Conservation (phyloP, 1,140 invertebrate species). For the Homalodisca vitripennis region DNA sequence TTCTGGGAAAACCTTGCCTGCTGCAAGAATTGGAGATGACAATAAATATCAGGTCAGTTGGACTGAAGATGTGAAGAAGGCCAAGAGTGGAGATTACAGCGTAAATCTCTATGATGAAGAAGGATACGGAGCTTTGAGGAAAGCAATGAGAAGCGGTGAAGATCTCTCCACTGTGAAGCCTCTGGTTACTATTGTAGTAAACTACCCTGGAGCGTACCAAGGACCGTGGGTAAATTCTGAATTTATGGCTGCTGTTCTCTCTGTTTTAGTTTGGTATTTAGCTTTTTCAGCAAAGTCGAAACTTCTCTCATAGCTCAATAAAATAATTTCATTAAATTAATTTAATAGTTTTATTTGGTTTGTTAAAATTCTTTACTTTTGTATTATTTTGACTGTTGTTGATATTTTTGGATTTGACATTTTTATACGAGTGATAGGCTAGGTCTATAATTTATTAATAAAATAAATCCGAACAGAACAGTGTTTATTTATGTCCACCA, state of each 20-base stretch:
- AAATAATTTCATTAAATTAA: constrained; percentile 9
- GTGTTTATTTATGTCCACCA: too few relatives aligned
- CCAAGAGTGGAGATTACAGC: constrained; percentile 72
- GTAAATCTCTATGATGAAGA: constrained; percentile 90
- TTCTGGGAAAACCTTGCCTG: constrained; percentile 75
- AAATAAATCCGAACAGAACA: too few relatives aligned
- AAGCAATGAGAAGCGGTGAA: constrained; percentile 68
- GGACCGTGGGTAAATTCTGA: constrained; percentile 93
- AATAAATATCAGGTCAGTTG: constrained; percentile 87
- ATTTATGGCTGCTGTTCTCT: constrained; percentile 76
- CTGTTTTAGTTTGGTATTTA: constrained; percentile 79
- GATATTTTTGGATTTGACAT: too few relatives aligned
- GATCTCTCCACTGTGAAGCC: constrained; percentile 67
- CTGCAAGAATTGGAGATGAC: constrained; percentile 67
- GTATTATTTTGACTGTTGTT: neutral
- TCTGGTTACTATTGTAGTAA: constrained; percentile 70
- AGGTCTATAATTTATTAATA: too few relatives aligned
- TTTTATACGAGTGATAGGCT: too few relatives aligned
- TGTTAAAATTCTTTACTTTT: too few relatives aligned
- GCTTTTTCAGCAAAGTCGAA: constrained; percentile 83
- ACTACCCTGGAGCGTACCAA: constrained; percentile 83
- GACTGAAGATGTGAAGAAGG: constrained; percentile 81
- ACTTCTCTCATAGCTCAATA: constrained; percentile 65
- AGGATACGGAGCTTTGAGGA: constrained; percentile 78
- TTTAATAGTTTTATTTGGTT: too few relatives aligned